phyloP scores from a whole-genome alignment of 2,797 vertebrate genomes.

The Champsocephalus esox region DNA sequence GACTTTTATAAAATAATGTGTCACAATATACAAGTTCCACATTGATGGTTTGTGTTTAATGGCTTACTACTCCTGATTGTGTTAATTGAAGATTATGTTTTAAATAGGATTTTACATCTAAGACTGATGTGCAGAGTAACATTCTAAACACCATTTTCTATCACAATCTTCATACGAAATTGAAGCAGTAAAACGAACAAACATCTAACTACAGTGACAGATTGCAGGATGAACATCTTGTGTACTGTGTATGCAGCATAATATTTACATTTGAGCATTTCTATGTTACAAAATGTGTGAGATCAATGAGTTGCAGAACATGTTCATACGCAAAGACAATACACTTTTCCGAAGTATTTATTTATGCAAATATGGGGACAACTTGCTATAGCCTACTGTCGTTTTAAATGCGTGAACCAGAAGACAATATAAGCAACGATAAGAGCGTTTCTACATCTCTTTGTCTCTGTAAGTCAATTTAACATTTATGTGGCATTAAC shows the following conservation, averaged over 20 bases:
- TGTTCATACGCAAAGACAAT: not conserved
- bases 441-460: no score
- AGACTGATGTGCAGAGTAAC: not conserved
- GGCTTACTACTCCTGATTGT: not conserved
- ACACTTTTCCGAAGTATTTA: no score
- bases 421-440: no score
- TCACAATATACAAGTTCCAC: not conserved
- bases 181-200: no score
- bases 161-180: not conserved
- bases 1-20: not conserved
- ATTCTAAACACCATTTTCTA: not conserved
- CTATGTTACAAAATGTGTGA: not conserved
- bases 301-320: not conserved
- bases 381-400: no score
- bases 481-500: no score
- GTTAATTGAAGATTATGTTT: not conserved
- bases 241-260: not conserved
- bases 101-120: not conserved
- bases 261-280: not conserved
- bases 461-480: no score
- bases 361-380: no score
- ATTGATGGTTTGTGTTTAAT: not conserved
- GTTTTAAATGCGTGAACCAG: no score
- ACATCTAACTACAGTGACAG: not conserved
- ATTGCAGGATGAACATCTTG: not conserved